Evolutionary conservation across 1,140 invertebrate genomes (phyloP), one percentile per base, ranked within the genome.

Genomic region (Ridgeia piscesae): DNA sequence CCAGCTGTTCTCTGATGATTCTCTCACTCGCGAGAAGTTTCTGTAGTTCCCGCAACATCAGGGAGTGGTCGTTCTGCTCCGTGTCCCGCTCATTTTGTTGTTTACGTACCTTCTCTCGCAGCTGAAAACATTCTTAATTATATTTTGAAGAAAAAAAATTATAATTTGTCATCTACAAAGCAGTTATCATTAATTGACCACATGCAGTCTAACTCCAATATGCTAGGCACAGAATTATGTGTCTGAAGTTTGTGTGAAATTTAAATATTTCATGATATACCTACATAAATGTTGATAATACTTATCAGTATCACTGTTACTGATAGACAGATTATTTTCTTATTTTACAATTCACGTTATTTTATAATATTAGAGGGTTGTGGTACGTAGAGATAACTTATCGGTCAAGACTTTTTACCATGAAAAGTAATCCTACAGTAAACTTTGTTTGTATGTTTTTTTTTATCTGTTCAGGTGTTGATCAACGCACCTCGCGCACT

Each of bases 41-140:
- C 94, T 98, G 97, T 1, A 97, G 94, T 95, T 97, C 97, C 92
- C 97, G 97, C 89, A 97, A 96, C 97, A 97, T 97, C 9, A 97
- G 96, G 90, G 97, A 96, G 96, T 98, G 97, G 95, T 98, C 97
- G 92, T 96, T 97, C 92, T 97, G 97, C 95, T 98, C 97, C 94
- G 97, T 97, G 94, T 98, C 98, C 92, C 97, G 96, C 93, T 98
- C 98, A 94, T 97, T 97, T 88, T 98, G 97, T 94, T 98, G 96
- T 92, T 97, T 97, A 93, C 97, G 96, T 42, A 91, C 34, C n/a
- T 91, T 91, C 34, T 58, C 42, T 50, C 42, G 34, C 91, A 33
- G 42, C 91, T 91, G 91, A 21, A 34, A 90, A 14, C 6, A 33
- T 4, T 42, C 17, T 77, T 8, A 77, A 77, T 77, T 31, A 6